Evolutionary conservation across 2,113 vertebrate genomes (phyloP).

Genomic region (Campylomormyrus tamandua): DNA sequence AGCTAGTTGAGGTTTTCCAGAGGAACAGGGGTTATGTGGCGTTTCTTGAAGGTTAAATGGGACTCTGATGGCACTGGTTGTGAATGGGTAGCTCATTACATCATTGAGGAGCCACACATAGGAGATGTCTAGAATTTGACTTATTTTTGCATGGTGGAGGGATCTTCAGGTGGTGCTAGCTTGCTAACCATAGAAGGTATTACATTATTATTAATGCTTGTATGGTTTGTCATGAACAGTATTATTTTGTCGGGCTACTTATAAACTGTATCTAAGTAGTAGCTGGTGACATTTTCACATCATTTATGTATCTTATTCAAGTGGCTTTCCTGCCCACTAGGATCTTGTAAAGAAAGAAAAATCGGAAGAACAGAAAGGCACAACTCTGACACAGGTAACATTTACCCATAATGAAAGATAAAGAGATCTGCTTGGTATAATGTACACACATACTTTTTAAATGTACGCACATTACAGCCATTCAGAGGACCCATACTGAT

Average conservation of each 20-base stretch:
- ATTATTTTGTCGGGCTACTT: background rate
- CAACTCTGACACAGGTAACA: constrained; percentile 1
- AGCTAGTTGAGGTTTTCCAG: no score
- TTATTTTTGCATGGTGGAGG: background rate
- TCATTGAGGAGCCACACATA: background rate
- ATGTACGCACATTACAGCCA: background rate
- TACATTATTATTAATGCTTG: background rate
- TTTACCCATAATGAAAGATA: background rate
- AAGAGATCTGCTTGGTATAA: background rate
- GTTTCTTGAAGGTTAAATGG: background rate
- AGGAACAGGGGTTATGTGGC: background rate
- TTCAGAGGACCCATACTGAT: background rate
- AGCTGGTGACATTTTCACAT: background rate
- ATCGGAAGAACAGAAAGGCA: constrained; percentile 23
- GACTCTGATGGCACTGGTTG: background rate
- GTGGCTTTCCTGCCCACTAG: constrained; percentile 33
- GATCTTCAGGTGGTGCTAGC: background rate
- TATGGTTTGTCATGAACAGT: background rate
- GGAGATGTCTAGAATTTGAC: background rate
- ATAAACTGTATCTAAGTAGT: background rate
- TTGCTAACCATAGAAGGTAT: background rate
- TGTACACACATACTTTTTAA: background rate
- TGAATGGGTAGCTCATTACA: background rate
- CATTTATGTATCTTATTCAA: background rate
- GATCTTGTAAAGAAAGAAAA: constrained; percentile 38